Percentiles rank a stretch among this genome's conserved stretches.
Conservation (phyloP, 2,797 vertebrate species). For the Babyrousa celebensis region DNA sequence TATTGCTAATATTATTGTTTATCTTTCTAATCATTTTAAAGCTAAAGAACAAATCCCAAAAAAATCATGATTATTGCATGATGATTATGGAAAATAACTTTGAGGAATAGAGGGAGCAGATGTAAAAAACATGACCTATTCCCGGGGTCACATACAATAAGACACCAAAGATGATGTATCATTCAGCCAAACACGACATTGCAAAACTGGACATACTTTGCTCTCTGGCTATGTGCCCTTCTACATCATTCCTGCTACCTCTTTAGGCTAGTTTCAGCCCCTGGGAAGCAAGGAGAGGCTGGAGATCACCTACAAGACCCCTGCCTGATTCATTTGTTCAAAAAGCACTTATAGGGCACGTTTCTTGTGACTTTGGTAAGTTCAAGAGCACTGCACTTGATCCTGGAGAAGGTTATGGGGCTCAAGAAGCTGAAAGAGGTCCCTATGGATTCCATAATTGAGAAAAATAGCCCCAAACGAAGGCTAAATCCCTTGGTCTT, state of each 20-base stretch:
- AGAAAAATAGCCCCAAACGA: constrained; percentile 52
- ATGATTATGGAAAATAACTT: constrained; percentile 29
- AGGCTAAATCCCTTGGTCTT: constrained; percentile 45
- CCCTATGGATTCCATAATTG: not conserved
- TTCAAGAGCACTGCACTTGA: not conserved
- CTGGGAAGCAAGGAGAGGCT: not conserved
- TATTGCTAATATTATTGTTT: constrained; percentile 18
- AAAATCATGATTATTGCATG: not conserved
- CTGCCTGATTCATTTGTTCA: not conserved
- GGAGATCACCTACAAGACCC: not conserved
- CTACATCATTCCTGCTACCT: too few relatives aligned
- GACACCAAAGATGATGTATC: not conserved
- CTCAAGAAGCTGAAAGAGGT: not conserved
- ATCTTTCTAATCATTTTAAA: constrained; percentile 17
- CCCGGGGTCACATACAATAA: not conserved
- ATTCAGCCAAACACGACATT: not conserved
- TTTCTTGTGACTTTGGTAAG: too few relatives aligned
- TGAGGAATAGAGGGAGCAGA: not conserved
- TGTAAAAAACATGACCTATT: not conserved
- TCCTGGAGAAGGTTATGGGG: not conserved
- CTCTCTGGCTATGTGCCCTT: not conserved
- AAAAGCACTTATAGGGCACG: not conserved
- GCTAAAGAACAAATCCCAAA: constrained; percentile 14
- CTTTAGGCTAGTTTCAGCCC: not conserved
- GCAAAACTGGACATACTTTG: not conserved